These are phyloP conservation scores for Doryteuthis pealeii DNA, from an alignment of 1,140 invertebrate genomes.

Conservation along the genomic window DNA sequence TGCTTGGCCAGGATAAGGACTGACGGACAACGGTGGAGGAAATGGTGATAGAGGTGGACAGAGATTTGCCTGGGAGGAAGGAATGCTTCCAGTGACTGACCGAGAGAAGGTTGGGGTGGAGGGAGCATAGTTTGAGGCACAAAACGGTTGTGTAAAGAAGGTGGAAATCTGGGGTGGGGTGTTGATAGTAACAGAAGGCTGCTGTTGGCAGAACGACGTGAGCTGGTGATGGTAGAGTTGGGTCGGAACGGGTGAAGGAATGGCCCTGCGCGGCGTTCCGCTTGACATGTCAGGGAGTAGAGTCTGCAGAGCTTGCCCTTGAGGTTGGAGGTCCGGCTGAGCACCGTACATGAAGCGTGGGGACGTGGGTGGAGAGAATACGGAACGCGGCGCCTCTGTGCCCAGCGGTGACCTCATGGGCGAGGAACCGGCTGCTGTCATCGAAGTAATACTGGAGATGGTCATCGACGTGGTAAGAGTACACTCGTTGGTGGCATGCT, in stretches of 20 bases:
- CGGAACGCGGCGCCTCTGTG: conserved; percentile 41
- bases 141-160: conserved; percentile 39
- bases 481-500: conserved; percentile 31
- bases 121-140: conserved; percentile 38
- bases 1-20: conserved; percentile 19
- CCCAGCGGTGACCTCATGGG: conserved; percentile 42
- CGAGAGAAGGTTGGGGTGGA: conserved; percentile 30
- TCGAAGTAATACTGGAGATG: conserved; percentile 47
- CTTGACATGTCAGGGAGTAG: background rate
- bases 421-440: conserved; percentile 38
- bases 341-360: conserved; percentile 34
- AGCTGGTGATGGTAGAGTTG: conserved; percentile 12
- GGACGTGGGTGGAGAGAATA: conserved; percentile 46
- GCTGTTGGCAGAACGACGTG: conserved; percentile 12
- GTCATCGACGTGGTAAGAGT: conserved; percentile 42
- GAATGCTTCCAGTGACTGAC: conserved; percentile 28
- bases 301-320: conserved; percentile 24
- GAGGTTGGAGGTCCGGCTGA: conserved; percentile 3
- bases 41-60: conserved; percentile 22
- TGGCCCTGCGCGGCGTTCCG: background rate
- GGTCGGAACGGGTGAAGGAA: conserved; percentile 13
- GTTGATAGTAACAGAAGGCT: conserved; percentile 60
- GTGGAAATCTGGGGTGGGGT: conserved; percentile 47
- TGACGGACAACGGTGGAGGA: conserved; percentile 24
- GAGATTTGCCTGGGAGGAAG: conserved; percentile 34